phyloP scores from a whole-genome alignment of 1,140 invertebrate genomes.

The Octopus sinensis region DNA sequence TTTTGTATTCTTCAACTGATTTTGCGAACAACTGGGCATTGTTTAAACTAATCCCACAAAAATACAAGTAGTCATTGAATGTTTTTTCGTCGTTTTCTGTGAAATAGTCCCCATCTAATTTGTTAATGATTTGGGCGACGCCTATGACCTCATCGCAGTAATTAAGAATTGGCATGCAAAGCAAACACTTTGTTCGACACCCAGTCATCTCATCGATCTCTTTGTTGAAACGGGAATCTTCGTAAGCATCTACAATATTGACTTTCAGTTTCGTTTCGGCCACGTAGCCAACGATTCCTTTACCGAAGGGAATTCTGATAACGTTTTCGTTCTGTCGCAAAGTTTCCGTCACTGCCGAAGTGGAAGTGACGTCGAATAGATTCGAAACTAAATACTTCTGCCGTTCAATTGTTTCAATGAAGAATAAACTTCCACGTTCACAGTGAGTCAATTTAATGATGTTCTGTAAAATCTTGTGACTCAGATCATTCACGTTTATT shows the following conservation, averaged over 20 bases:
- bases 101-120: conserved; percentile 58
- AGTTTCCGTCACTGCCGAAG: conserved; percentile 72
- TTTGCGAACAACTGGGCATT: conserved; percentile 95
- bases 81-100: conserved; percentile 51
- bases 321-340: conserved; percentile 55
- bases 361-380: conserved; percentile 78
- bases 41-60: conserved; percentile 95
- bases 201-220: conserved; percentile 88
- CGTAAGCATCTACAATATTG: conserved; percentile 92
- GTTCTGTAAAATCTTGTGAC: conserved; percentile 94
- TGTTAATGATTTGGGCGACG: conserved; percentile 96
- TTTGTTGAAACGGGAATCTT: conserved; percentile 75
- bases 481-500: conserved; percentile 84
- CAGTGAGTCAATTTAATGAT: conserved; percentile 87
- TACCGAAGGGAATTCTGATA: conserved; percentile 65
- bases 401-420: conserved; percentile 70
- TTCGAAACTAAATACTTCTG: conserved; percentile 78
- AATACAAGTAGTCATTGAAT: conserved; percentile 87
- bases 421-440: conserved; percentile 88
- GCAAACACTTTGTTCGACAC: conserved; percentile 84
- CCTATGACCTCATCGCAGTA: conserved; percentile 94
- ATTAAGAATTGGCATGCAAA: conserved; percentile 93
- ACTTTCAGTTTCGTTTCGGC: conserved; percentile 86
- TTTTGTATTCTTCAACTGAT: conserved; percentile 86
- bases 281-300: conserved; percentile 88